Evolutionary conservation across 2,113 vertebrate genomes (phyloP), one percentile per base, ranked within the genome.

Genomic region (Salvelinus alpinus): DNA sequence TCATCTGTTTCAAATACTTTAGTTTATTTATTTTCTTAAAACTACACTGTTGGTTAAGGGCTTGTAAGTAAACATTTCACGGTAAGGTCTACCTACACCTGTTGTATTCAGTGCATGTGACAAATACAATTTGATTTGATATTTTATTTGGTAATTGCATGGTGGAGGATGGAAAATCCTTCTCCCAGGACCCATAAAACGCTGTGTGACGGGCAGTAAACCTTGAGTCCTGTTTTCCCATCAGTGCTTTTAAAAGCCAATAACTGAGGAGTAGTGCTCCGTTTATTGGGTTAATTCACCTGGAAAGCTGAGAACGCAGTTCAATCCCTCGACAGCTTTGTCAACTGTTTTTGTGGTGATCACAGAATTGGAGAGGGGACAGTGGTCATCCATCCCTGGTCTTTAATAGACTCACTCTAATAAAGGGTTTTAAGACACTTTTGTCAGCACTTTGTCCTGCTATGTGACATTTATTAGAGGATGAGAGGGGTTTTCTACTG

Each of bases 241-340:
- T 72, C 71, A 34, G 20, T 38, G 27, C 29, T 12, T 34, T 44
- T 54, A 70, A 67, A 71, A 71, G 62, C 25, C 68, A 6, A 68
- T 69, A 54, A 16, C 16, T 59, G 51, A 47, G 64, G 34, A 65
- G 59, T 59, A 66, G 48, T 38, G 78, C 12, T 22, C 62, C 57
- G 60, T 75, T 79, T 76, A 76, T 80, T 60, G 64, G 51, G 27
- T 57, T 65, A 75, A 76, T 57, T 67, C 62, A 59, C 71, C 44
- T 59, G 38, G 54, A 6, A 34, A 62, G 71, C 68, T n/a, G 6
- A 31, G 75, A 31, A 64, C 34, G 67, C 22, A 54, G 47, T 48
- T 29, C 27, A 12, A 18, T 18, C 16, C 8, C 24, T 27, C 38
- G 47, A 2, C 64, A n/a, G 44, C 34, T 47, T n/a, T 24, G 25